Evolutionary conservation across 92 coral and sea anemone genomes (phyloP).

Genomic region (Porites lobata): DNA sequence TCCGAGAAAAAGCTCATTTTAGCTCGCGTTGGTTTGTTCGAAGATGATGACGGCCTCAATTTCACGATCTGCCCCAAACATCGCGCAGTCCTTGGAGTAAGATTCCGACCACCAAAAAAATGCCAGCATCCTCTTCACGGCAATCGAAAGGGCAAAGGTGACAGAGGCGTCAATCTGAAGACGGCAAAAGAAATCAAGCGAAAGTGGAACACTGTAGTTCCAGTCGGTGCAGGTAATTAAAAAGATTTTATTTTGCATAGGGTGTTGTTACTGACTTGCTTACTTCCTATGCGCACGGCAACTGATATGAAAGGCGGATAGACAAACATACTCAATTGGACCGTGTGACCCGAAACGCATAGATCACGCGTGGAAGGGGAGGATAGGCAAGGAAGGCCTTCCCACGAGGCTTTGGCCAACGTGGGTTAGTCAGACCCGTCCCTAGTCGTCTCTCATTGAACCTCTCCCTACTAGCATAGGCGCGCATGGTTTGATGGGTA

Average conservation of each 20-base stretch:
- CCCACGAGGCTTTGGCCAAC: too few relatives aligned
- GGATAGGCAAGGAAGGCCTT: too few relatives aligned
- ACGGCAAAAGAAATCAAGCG: constrained; percentile 33
- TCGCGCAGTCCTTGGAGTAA: constrained; percentile 35
- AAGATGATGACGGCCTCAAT: constrained; percentile 20
- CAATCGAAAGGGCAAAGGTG: not conserved
- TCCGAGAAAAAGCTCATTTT: constrained; percentile 35
- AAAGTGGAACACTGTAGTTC: constrained; percentile 36
- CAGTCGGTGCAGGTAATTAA: constrained; percentile 44
- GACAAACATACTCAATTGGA: too few relatives aligned
- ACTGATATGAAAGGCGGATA: too few relatives aligned
- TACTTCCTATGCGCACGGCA: not conserved
- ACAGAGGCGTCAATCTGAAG: constrained; percentile 31
- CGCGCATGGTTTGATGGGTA: too few relatives aligned
- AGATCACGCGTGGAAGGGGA: too few relatives aligned
- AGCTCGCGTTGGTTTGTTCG: constrained; percentile 28
- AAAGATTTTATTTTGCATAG: constrained; percentile 19
- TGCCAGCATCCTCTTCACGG: constrained; percentile 57
- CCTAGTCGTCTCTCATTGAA: too few relatives aligned
- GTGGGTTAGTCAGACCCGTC: too few relatives aligned
- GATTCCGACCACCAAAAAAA: constrained; percentile 27
- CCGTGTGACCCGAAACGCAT: too few relatives aligned
- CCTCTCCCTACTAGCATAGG: too few relatives aligned
- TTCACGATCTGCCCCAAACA: constrained; percentile 34
- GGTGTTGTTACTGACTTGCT: too few relatives aligned